Conservation (phyloP, 2,888 invertebrate species). For the Dromius quadrimaculatus region DNA sequence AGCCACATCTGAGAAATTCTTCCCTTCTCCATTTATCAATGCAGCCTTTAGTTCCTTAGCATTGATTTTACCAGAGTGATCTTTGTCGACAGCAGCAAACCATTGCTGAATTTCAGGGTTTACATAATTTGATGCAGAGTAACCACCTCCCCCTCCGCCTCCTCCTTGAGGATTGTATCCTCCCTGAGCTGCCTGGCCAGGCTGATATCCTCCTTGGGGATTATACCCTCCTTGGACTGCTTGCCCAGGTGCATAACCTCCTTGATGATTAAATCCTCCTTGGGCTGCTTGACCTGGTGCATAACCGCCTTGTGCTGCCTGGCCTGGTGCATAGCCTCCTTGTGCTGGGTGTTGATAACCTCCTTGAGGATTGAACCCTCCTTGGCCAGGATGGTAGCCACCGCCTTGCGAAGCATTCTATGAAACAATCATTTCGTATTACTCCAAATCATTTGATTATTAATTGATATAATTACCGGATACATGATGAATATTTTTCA, state of each 20-base stretch:
- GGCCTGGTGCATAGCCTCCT: no score
- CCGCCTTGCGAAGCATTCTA: background rate
- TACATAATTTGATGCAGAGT: slow-evolving; percentile 69
- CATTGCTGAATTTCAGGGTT: slow-evolving; percentile 82
- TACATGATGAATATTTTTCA: slow-evolving; percentile 8
- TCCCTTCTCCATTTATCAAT: slow-evolving; percentile 86
- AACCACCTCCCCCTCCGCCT: slow-evolving; percentile 61
- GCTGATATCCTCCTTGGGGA: background rate
- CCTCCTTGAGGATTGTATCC: slow-evolving; percentile 12
- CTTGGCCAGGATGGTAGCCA: background rate
- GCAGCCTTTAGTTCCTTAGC: slow-evolving; percentile 83
- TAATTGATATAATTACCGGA: background rate
- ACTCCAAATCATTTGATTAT: background rate
- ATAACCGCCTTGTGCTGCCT: background rate
- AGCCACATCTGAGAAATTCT: slow-evolving; percentile 84
- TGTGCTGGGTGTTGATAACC: background rate
- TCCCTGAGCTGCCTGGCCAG: background rate
- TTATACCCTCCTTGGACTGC: background rate
- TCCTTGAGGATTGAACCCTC: background rate
- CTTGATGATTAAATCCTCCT: no score
- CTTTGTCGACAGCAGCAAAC: slow-evolving; percentile 79
- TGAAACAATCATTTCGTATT: background rate
- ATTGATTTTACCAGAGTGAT: slow-evolving; percentile 85
- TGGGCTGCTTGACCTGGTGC: background rate
- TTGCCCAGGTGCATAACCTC: background rate